Evolutionary conservation across 2,888 invertebrate species (phyloP).

Genomic region (Callimorpha dominula): DNA sequence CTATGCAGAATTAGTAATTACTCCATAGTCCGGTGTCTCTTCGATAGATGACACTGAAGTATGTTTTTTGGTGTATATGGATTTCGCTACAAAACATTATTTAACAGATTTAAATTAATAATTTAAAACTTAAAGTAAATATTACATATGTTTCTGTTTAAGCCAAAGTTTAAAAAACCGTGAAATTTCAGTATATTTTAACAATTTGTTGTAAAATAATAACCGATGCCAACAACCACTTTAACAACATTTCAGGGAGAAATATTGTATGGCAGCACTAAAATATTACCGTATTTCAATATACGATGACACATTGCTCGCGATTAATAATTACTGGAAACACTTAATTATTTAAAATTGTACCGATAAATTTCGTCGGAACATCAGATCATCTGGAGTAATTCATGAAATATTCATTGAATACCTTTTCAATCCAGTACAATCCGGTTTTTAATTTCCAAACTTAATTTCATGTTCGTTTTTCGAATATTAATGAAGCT

Average conservation of each 20-base stretch:
- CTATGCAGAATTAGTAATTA: too few relatives aligned
- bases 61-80: too few relatives aligned
- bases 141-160: too few relatives aligned
- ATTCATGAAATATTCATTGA: constrained; percentile 44
- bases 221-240: constrained; percentile 1
- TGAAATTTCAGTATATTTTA: background rate
- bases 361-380: constrained; percentile 9
- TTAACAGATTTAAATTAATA: too few relatives aligned
- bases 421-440: constrained; percentile 31
- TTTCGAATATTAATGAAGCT: constrained; percentile 28
- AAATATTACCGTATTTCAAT: background rate
- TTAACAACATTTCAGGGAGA: background rate
- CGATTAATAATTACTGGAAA: background rate
- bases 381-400: constrained; percentile 4
- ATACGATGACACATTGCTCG: constrained; percentile 1
- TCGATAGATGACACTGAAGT: too few relatives aligned
- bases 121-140: too few relatives aligned
- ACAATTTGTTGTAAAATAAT: background rate
- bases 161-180: too few relatives aligned
- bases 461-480: constrained; percentile 36
- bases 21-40: too few relatives aligned
- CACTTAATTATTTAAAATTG: constrained; percentile 13
- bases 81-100: too few relatives aligned
- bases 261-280: background rate
- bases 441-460: constrained; percentile 40